These are phyloP conservation scores for Seriola dumerili DNA, from an alignment of 2,113 vertebrate genomes.

Conservation along the genomic window DNA sequence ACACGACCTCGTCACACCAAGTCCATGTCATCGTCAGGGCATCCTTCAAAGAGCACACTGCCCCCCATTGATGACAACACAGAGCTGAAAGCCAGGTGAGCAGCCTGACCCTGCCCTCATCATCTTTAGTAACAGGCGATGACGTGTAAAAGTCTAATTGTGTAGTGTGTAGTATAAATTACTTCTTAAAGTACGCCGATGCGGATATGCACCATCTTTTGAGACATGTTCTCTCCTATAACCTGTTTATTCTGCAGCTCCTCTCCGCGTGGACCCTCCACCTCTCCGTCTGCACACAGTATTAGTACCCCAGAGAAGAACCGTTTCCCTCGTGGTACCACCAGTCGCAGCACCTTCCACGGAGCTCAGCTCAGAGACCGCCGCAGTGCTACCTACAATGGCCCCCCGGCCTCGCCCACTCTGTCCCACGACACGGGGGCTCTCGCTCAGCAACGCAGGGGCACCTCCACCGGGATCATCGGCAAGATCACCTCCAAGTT, in stretches of 20 bases:
- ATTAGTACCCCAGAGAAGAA: constrained; percentile 96
- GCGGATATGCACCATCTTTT: too few species aligned
- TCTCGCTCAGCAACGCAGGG: constrained; percentile 92
- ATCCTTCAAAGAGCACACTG: constrained; percentile 94
- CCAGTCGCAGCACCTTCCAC: constrained; percentile 97
- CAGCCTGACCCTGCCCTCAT: neutral
- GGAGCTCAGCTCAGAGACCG: constrained; percentile 97
- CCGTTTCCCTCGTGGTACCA: constrained; percentile 96
- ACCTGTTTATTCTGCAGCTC: constrained; percentile 74
- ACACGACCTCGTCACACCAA: constrained; percentile 97
- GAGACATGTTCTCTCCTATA: neutral
- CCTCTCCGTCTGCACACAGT: constrained; percentile 96
- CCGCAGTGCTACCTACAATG: constrained; percentile 95
- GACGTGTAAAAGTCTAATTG: neutral
- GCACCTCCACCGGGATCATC: constrained; percentile 95
- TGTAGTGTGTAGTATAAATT: neutral
- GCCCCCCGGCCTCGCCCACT: constrained; percentile 93
- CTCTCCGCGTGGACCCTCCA: constrained; percentile 90
- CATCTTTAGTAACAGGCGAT: too few species aligned
- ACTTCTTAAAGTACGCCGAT: too few species aligned
- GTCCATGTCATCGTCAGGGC: constrained; percentile 98
- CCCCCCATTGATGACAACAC: constrained; percentile 96
- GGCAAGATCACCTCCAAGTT: constrained; percentile 99
- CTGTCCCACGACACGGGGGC: constrained; percentile 92
- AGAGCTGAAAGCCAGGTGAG: constrained; percentile 93